Evolutionary conservation across 2,113 vertebrate genomes (phyloP).

Genomic region (Lycaon pictus): DNA sequence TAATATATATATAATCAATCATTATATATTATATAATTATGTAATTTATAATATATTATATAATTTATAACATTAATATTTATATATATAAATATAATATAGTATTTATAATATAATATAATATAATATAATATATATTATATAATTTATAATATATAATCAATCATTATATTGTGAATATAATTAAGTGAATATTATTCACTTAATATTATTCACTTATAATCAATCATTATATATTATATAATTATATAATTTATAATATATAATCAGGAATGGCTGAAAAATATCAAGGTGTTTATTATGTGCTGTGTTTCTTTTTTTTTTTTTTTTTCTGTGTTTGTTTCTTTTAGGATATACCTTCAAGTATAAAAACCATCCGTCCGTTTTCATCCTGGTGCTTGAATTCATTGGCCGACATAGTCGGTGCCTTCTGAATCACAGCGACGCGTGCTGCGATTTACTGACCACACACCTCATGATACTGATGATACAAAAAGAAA

Average conservation of each 20-base stretch:
- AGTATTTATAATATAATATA: no score
- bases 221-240: no score
- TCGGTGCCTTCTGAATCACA: background rate
- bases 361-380: background rate
- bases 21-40: no score
- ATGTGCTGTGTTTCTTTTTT: background rate
- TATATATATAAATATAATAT: no score
- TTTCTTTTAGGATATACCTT: constrained; percentile 11
- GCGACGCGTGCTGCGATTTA: constrained; percentile 26
- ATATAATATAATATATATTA: no score
- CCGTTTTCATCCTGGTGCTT: background rate
- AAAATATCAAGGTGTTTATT: background rate
- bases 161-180: no score
- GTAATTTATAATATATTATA: no score
- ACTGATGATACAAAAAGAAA: constrained; percentile 12
- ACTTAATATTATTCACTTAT: no score
- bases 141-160: no score
- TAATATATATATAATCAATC: background rate
- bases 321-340: background rate
- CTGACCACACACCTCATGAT: constrained; percentile 53
- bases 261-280: background rate
- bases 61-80: no score
- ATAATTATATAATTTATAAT: no score
- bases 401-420: background rate
- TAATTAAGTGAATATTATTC: no score